phyloP scores from a whole-genome alignment of 2,797 vertebrate species.

The Distichodus sexfasciatus region DNA sequence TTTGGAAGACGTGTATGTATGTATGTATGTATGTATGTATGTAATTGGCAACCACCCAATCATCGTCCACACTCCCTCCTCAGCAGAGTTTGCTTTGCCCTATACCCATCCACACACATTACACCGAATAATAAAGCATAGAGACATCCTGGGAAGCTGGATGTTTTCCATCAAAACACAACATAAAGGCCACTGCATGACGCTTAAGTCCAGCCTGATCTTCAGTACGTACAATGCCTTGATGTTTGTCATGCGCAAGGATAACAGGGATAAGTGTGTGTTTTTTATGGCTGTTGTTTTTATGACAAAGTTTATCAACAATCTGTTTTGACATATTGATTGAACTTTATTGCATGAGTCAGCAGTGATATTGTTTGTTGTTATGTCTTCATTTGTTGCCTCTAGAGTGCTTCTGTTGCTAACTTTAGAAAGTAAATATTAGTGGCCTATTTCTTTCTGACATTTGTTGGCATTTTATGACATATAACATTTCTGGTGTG shows the following conservation, averaged over 20 bases:
- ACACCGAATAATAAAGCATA: neutral
- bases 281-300: too few relatives aligned
- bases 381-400: neutral
- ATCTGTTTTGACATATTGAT: neutral
- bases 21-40: too few relatives aligned
- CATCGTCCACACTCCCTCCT: conserved; percentile 1
- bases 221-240: too few relatives aligned
- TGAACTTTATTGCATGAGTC: neutral
- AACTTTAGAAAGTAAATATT: neutral
- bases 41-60: neutral
- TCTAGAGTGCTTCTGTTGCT: neutral
- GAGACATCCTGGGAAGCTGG: neutral
- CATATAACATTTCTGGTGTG: conserved; percentile 11
- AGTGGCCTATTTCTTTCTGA: conserved; percentile 15
- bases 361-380: neutral
- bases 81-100: conserved; percentile 6
- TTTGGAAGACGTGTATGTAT: too few relatives aligned
- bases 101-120: conserved; percentile 16
- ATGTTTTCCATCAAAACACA: too few relatives aligned
- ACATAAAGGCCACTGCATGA: too few relatives aligned
- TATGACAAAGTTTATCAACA: too few relatives aligned
- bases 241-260: too few relatives aligned
- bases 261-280: too few relatives aligned
- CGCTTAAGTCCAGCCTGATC: too few relatives aligned
- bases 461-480: conserved; percentile 45